A percentile compares a stretch with the other conserved stretches of the same genome.
Conservation (phyloP, 1,140 invertebrate species). For the Cotesia typhae region DNA sequence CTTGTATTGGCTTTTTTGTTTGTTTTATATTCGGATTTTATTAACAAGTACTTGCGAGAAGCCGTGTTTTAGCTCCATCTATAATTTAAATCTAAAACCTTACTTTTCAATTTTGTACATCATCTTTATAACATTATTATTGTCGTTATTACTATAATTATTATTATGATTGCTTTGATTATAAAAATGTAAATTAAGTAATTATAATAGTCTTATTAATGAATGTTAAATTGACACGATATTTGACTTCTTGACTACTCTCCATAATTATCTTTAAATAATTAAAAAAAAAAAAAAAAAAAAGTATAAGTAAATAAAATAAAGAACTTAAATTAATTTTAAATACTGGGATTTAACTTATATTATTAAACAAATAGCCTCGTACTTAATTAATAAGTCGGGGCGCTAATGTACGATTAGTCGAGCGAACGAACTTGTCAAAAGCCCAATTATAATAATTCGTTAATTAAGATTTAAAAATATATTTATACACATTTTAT, state of each 20-base stretch:
- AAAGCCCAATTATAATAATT: neutral
- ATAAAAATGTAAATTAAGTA: conserved; percentile 21
- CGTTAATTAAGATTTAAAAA: no score
- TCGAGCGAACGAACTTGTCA: conserved; percentile 12
- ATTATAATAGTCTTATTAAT: neutral
- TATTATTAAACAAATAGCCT: neutral
- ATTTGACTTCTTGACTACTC: neutral
- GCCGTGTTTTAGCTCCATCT: no score
- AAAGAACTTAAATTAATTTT: neutral
- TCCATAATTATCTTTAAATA: conserved; percentile 16
- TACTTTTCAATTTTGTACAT: no score
- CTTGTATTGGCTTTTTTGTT: no score
- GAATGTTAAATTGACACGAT: conserved; percentile 25
- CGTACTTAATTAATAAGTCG: neutral
- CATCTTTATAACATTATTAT: conserved; percentile 17
- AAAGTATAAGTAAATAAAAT: neutral
- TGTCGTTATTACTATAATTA: conserved; percentile 18
- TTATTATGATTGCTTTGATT: no score
- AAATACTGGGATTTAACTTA: neutral
- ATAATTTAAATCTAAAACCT: no score
- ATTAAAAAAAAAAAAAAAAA: conserved; percentile 6
- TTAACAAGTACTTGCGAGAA: no score
- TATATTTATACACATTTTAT: no score
- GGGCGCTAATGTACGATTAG: neutral
- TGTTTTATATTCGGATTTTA: no score